Base-by-base conservation (phyloP, 2,797 vertebrate species). In the Galago senegalensis region DNA sequence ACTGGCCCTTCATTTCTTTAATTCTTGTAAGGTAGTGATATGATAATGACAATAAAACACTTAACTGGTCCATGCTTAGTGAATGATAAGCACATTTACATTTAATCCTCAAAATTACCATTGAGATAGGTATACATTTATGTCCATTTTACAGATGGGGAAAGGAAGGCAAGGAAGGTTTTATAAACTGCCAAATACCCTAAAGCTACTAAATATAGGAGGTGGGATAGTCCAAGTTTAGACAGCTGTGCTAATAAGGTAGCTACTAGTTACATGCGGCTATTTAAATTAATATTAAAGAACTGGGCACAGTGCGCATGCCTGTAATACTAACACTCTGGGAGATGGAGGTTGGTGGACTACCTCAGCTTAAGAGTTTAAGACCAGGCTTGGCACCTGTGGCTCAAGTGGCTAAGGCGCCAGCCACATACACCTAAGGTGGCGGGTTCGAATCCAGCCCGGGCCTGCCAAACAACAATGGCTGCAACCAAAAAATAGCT, bases 81-180 rank as follows among this genome's bases (percentile, higher is more conserved):
- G 60, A 89, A 13, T 69, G 7, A 4, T 43, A 77, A 92, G 60
- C n/a, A 89, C 21, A 77, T 63, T 83, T 40, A 83, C 21, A 61
- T 58, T 81, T 72, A 84, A 90, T 76, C 20, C 77, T 86, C 60
- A 96, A 92, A 95, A 82, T 86, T 82, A 90, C 16, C 46, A 86
- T 0, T 73, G 40, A 94, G 18, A 72, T 56, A 77, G 10, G 12
- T 67, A 37, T 87, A 77, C 40, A 73, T 80, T 63, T 88, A 65
- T 86, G 9, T 18, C 23, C 7, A 86, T 89, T 77, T 87, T 80
- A 94, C 17, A 73, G 9, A 40, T 27, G 31, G n/a, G 77, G 21
- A 60, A 84, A 95, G 9, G 18, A 65, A 61, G 70, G 31, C 29
- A 60, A 53, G 25, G 58, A 82, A 73, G 12, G 63, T 77, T 89